Evolutionary conservation across 2,888 invertebrate species (phyloP).

Genomic region (Meiosimyza decipiens): DNA sequence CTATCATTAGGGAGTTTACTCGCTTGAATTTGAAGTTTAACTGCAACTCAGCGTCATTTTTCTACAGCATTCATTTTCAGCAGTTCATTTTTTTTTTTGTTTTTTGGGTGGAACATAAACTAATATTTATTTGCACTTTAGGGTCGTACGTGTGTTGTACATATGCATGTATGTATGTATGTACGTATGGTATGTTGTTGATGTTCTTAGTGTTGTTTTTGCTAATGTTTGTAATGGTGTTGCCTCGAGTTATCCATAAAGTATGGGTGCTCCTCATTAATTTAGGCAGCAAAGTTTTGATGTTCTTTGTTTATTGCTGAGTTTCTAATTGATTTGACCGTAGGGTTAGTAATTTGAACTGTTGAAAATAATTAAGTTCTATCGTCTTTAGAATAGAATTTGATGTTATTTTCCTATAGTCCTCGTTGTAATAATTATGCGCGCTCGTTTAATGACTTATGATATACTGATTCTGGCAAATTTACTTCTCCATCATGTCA

Average conservation of each 20-base stretch:
- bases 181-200: neutral
- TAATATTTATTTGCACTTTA: conserved; percentile 42
- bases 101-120: conserved; percentile 26
- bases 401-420: too few relatives aligned
- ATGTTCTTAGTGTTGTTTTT: too few relatives aligned
- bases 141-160: neutral
- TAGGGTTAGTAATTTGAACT: neutral
- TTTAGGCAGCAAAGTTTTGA: too few relatives aligned
- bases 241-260: too few relatives aligned
- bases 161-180: neutral
- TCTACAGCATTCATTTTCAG: conserved; percentile 31
- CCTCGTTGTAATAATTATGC: too few relatives aligned
- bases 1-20: conserved; percentile 42
- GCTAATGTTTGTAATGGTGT: too few relatives aligned
- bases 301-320: neutral
- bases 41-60: conserved; percentile 42
- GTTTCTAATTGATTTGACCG: conserved; percentile 17
- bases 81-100: conserved; percentile 2
- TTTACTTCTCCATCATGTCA: too few relatives aligned
- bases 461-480: too few relatives aligned
- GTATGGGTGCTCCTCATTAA: too few relatives aligned
- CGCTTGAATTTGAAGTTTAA: conserved; percentile 41
- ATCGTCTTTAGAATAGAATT: too few relatives aligned
- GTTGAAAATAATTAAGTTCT: too few relatives aligned
- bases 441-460: too few relatives aligned